These are phyloP conservation scores for Ascaphus truei DNA, from an alignment of 2,113 vertebrate genomes.

Conservation along the genomic window DNA sequence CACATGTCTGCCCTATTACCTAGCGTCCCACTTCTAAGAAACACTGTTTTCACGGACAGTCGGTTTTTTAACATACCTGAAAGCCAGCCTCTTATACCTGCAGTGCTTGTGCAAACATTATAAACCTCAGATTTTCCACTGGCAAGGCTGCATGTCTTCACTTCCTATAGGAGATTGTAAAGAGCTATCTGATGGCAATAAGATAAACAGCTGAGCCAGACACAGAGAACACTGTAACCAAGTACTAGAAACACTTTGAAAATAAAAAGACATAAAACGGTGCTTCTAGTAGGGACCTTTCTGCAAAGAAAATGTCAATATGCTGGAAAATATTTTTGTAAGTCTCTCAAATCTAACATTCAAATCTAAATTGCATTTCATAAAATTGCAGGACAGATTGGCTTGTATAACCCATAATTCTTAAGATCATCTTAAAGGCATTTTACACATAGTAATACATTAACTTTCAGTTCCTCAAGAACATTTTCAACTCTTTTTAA, in stretches of 20 bases:
- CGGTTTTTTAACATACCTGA: background rate
- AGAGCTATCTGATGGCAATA: slow-evolving; percentile 2
- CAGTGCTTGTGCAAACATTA: background rate
- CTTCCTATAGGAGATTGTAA: slow-evolving; percentile 17
- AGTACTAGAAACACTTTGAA: background rate
- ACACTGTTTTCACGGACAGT: background rate
- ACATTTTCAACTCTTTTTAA: no score
- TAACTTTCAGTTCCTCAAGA: no score
- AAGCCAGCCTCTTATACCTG: background rate
- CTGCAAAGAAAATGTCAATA: no score
- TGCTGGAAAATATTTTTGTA: no score
- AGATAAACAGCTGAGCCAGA: background rate
- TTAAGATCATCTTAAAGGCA: no score
- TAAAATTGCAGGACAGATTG: no score
- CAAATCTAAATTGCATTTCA: no score
- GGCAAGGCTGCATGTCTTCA: background rate
- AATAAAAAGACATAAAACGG: no score
- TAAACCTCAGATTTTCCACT: background rate
- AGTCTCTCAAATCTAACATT: no score
- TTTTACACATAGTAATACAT: no score
- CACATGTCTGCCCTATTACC: slow-evolving; percentile 29
- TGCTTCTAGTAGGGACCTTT: no score
- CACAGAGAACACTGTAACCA: background rate
- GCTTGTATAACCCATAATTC: no score
- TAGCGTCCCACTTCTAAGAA: rapidly evolving